phyloP scores from a whole-genome alignment of 2,888 invertebrate genomes.

The Tolmerus cingulatus region DNA sequence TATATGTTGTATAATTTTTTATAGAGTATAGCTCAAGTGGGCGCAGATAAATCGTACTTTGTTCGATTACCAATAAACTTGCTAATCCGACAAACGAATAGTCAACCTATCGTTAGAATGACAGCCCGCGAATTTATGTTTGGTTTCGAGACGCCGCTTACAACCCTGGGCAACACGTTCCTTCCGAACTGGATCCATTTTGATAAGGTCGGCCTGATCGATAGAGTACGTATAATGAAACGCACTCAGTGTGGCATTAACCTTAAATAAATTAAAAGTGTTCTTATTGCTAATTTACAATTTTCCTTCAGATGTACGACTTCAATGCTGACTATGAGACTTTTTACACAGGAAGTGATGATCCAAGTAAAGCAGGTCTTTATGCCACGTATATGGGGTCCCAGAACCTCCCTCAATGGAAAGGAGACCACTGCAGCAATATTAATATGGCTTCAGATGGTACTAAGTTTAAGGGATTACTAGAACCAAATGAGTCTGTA shows the following conservation, averaged over 20 bases:
- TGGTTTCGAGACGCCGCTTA: constrained; percentile 81
- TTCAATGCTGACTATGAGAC: constrained; percentile 82
- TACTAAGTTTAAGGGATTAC: constrained; percentile 79
- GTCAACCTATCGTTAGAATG: constrained; percentile 78
- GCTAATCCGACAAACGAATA: constrained; percentile 72
- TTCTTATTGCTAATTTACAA: constrained; percentile 2
- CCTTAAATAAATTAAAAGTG: neutral
- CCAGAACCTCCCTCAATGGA: constrained; percentile 79
- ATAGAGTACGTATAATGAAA: constrained; percentile 71
- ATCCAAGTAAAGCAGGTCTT: constrained; percentile 72
- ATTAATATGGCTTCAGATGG: constrained; percentile 83
- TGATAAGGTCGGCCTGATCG: constrained; percentile 87
- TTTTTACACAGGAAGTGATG: constrained; percentile 74
- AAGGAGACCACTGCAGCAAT: constrained; percentile 76
- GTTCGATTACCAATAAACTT: constrained; percentile 75
- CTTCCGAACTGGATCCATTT: constrained; percentile 86
- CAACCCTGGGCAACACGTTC: constrained; percentile 83
- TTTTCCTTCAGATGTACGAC: constrained; percentile 77
- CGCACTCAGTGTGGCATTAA: neutral
- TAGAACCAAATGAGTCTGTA: constrained; percentile 73
- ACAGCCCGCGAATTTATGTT: constrained; percentile 90
- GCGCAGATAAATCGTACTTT: constrained; percentile 71
- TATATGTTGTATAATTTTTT: constrained; percentile 52
- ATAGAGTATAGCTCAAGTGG: constrained; percentile 84
- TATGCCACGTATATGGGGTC: constrained; percentile 80